Percentiles rank a stretch among this genome's conserved stretches.
Conservation (phyloP, 2,888 invertebrate species). For the Ichneumon xanthorius region DNA sequence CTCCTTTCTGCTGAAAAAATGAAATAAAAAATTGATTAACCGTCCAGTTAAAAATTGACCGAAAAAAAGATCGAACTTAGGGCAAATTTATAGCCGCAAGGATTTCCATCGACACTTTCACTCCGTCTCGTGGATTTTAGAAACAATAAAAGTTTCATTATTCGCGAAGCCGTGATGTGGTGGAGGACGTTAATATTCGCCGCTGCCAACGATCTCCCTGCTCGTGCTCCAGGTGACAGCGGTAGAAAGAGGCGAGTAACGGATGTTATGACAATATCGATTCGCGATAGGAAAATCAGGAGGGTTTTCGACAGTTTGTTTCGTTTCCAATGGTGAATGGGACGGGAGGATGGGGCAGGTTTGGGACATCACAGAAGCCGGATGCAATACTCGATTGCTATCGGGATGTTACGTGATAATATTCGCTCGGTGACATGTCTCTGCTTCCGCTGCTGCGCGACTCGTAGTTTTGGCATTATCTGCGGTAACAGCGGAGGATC, state of each 20-base stretch:
- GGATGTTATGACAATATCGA: conserved; percentile 59
- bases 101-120: too few relatives aligned
- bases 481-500: background rate
- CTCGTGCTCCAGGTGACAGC: background rate
- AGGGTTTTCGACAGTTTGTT: conserved; percentile 54
- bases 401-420: conserved; percentile 56
- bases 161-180: too few relatives aligned
- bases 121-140: too few relatives aligned
- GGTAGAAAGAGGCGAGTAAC: conserved; percentile 27
- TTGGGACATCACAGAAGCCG: conserved; percentile 40
- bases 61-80: too few relatives aligned
- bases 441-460: conserved; percentile 9
- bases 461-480: conserved; percentile 47
- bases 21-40: too few relatives aligned
- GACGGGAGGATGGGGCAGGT: background rate
- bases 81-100: too few relatives aligned
- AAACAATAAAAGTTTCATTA: too few relatives aligned
- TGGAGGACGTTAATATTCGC: too few relatives aligned
- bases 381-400: conserved; percentile 54
- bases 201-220: background rate
- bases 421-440: conserved; percentile 29
- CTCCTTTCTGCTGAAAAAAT: too few relatives aligned
- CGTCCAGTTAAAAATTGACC: too few relatives aligned
- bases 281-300: conserved; percentile 59
- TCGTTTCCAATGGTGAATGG: conserved; percentile 25